A percentile compares a stretch with the other conserved stretches of the same genome.
phyloP scores from a whole-genome alignment of 2,888 invertebrate species.

The Phrixothrix hirtus region DNA sequence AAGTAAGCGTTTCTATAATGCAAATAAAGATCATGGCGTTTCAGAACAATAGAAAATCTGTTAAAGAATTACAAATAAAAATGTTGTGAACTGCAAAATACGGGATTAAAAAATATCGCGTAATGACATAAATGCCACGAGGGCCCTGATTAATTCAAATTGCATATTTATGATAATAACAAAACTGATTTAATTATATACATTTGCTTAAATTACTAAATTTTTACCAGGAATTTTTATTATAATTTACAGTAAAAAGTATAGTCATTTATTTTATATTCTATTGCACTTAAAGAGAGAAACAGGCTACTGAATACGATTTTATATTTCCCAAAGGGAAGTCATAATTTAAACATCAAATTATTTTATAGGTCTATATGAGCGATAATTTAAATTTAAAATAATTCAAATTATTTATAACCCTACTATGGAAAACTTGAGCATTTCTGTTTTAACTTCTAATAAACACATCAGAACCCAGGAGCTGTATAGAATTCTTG shows the following conservation, averaged over 20 bases:
- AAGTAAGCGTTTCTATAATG: background rate
- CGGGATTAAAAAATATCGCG: too few relatives aligned
- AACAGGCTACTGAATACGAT: background rate
- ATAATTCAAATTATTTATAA: slow-evolving; percentile 12
- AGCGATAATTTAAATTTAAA: slow-evolving; percentile 8
- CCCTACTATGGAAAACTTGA: slow-evolving; percentile 7
- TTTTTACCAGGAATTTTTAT: too few relatives aligned
- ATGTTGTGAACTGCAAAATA: too few relatives aligned
- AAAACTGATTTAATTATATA: too few relatives aligned
- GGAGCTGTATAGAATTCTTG: slow-evolving; percentile 17
- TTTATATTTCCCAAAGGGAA: background rate
- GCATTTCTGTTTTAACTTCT: slow-evolving; percentile 3
- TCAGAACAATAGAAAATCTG: background rate
- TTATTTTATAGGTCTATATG: background rate
- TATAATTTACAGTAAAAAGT: too few relatives aligned
- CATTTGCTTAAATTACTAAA: background rate
- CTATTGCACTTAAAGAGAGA: too few relatives aligned
- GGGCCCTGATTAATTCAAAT: too few relatives aligned
- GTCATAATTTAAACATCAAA: background rate
- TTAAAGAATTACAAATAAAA: background rate
- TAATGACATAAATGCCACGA: too few relatives aligned
- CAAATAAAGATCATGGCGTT: background rate
- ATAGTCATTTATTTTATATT: too few relatives aligned
- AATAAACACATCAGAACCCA: slow-evolving; percentile 24
- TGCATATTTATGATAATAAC: too few relatives aligned